Conservation (phyloP, 1,140 invertebrate species). For the Aporrectodea caliginosa region DNA sequence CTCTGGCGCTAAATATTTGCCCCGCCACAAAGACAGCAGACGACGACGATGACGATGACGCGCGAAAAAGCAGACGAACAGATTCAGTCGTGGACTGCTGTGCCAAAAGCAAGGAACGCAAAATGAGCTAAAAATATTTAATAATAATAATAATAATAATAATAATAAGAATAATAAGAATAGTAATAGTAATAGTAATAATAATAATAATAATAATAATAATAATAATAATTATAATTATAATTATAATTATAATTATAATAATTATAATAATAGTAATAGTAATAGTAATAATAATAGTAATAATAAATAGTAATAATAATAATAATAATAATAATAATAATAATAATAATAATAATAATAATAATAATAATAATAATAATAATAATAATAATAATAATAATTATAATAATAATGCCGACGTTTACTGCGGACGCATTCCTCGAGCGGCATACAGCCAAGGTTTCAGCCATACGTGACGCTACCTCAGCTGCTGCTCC, state of each 20-base stretch:
- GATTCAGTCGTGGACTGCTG: background rate
- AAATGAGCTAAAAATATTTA: background rate
- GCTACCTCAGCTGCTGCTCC: no score
- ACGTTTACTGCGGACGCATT: no score
- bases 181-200: constrained; percentile 8
- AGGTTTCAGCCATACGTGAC: no score
- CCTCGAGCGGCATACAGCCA: no score
- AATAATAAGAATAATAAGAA: no score
- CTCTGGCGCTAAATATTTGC: background rate
- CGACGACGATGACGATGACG: no score
- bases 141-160: constrained; percentile 8
- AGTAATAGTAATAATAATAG: constrained; percentile 8
- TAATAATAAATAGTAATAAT: no score
- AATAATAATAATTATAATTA: constrained; percentile 3
- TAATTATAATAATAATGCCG: background rate
- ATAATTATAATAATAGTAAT: constrained; percentile 3
- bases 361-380: background rate
- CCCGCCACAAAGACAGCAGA: no score
- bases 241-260: constrained; percentile 1
- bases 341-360: constrained; percentile 8
- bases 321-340: constrained; percentile 8
- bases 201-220: constrained; percentile 8
- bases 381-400: constrained; percentile 6
- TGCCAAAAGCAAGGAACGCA: background rate
- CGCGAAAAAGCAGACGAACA: background rate